Base-by-base conservation (phyloP, 2,888 invertebrate species). In the Arctia plantaginis region DNA sequence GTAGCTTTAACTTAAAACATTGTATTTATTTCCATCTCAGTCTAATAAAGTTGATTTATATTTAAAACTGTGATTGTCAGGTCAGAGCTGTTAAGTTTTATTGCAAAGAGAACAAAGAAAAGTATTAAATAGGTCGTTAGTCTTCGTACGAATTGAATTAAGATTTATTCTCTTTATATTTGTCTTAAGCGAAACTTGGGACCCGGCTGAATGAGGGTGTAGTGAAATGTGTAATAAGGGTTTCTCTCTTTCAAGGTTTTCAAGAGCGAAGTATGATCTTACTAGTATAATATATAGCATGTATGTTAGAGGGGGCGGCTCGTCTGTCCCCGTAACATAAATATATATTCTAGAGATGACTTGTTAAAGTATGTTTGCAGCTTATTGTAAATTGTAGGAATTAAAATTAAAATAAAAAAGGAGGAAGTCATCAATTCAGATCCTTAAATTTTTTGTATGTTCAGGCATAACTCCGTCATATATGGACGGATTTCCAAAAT, bases 21-120 rank as follows among this genome's bases (percentile, higher is more conserved):
- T 67, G 75, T 73, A 79, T 79, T 81, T 80, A 77, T 77, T 69
- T 68, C 15, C 65, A 66, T 70, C 77, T 85, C 76, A 65, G 51
- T 73, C 41, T 47, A 77, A 74, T 83, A 71, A 80, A 77, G 74
- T 80, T 80, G 72, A 77, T 82, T 77, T 71, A 80, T 78, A 72
- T 71, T 75, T 66, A 72, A 75, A 62, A 41, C 75, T 67, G 67
- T 67, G 71, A 75, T 82, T 75, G 75, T 72, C 66, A 77, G 76
- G 75, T 77, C 72, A 74, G 66, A 72, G 72, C 69, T 71, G 59
- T 72, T 62, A 69, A 73, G 66, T 51, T 66, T 70, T 47, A 71
- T 66, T 44, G 55, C 69, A 66, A 62, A 33, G 27, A 62, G 62
- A 65, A 66, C 65, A 72, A 73, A 70, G 76, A 76, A 76, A 64